Conservation (phyloP, 2,113 vertebrate species). For the Pygoscelis adeliae region DNA sequence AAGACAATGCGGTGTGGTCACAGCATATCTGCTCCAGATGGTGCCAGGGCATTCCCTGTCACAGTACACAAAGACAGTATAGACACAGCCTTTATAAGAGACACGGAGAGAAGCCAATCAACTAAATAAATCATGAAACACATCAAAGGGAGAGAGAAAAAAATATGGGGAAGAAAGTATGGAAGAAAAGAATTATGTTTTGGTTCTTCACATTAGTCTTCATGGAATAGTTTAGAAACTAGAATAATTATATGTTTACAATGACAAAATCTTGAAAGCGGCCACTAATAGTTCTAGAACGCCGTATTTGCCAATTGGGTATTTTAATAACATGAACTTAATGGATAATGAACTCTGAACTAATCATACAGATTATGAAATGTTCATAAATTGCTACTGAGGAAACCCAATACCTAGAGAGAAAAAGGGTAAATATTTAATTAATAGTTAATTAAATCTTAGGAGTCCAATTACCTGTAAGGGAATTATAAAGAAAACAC, state of each 20-base stretch:
- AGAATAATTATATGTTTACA: not conserved
- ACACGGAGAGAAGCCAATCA: not conserved
- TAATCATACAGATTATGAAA: not conserved
- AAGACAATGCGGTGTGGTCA: not conserved
- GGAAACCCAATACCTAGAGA: not conserved
- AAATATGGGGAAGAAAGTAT: not conserved
- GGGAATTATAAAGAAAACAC: not conserved
- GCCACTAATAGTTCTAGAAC: not conserved
- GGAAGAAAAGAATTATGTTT: not conserved
- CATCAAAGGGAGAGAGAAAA: not conserved
- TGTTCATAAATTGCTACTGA: not conserved
- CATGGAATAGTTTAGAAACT: not conserved
- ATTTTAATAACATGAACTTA: slow-evolving; percentile 1
- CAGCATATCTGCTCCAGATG: not conserved
- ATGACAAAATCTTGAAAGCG: not conserved
- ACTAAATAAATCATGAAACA: not conserved
- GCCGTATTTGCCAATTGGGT: not conserved
- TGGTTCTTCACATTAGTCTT: not conserved
- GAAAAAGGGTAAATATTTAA: slow-evolving; percentile 14
- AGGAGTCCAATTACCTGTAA: not conserved
- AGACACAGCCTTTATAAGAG: not conserved
- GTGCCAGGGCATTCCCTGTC: not conserved
- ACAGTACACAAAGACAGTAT: not conserved
- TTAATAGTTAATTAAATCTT: slow-evolving; percentile 41
- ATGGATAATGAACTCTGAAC: not conserved